Base-by-base conservation (phyloP, 2,797 vertebrate genomes). In the Leuciscus waleckii region DNA sequence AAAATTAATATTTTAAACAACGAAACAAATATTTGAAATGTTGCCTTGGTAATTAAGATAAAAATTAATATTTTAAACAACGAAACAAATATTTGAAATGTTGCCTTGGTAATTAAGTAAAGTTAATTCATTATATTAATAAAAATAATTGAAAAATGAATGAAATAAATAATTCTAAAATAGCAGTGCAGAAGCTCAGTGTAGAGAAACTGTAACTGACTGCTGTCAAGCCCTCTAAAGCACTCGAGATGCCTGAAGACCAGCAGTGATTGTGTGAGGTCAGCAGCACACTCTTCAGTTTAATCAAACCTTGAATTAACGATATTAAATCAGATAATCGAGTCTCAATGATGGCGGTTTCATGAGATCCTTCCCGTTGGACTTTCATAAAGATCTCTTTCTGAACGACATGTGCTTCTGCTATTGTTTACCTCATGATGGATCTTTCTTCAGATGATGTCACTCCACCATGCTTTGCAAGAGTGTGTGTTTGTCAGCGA, bases 401-500 rank as follows among this genome's bases (percentile, higher is more conserved):
- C 54, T 78, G 37, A 61, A n/a, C 41, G 54, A 41, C 54, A 2
- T 78, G n/a, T 11, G 76, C 54, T 41, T 78, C 54, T 78, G 75
- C 76, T 78, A 6, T 61, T 61, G 54, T 81, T 35, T 54, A 69
- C 51, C 6, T 43, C 80, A 17, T 81, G 68, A 56, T 58, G 10
- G 26, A 81, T 81, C 35, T 70, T 39, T 81, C 35, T 81, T 81
- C 49, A 29, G 67, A 26, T 58, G 68, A 35, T 46, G 61, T 29
- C 78, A 65, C 61, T 23, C 61, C 61, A 29, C 26, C 61, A 56
- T 21, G 35, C 51, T 58, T 37, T 19, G 5, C 35, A 58, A 37
- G 39, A 13, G 77, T 23, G 56, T 41, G 56, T 14, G 77, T 65
- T 43, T 82, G 81, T 61, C 69, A 73, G 39, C 2, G 82, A 86